Base-by-base conservation (phyloP, 2,797 vertebrate species). In the Cirrhinus molitorella region DNA sequence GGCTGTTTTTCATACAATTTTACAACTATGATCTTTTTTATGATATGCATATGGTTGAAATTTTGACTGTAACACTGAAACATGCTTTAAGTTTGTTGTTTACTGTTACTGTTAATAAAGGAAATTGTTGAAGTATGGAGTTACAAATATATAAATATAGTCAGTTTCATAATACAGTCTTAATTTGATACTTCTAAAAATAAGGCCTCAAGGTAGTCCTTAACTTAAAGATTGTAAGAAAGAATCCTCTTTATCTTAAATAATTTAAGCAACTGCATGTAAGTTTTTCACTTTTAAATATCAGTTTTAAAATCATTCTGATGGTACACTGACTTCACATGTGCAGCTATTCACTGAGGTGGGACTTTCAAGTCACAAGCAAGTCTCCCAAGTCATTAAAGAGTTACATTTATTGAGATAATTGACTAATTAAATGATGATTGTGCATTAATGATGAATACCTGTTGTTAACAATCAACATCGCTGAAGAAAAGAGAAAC, bases 1-100 rank as follows among this genome's bases (percentile, higher is more conserved):
- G 83, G 72, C 65, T 88, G 88, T 90, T 92, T 89, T 92, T 85
- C 91, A 91, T 72, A 47, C 40, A 63, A 86, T 91, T 91, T 89
- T 88, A 91, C 86, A 84, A 79, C 74, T 47, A 43, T 66, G 79
- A 51, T 57, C 68, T 85, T 80, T 79, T 82, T 89, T 85, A 81
- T 88, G 86, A 79, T 86, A 89, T 89, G 89, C 83, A 90, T 51
- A n/a, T 83, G 78, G 17, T 83, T 80, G 67, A 51, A 37, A 17
- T 47, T 81, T 66, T 81, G 70, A 79, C 14, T 61, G 77, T 61
- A 74, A 67, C 19, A 75, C 55, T 85, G 66, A 66, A 84, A 81
- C 75, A 79, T 40, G 25, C 19, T 85, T 85, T 86, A 71, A 75
- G 76, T 55, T 57, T 80, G 57, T 53, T 45, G 31, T 19, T 63